Evolutionary conservation across 2,797 vertebrate species (phyloP).

Genomic region (Distichodus sexfasciatus): DNA sequence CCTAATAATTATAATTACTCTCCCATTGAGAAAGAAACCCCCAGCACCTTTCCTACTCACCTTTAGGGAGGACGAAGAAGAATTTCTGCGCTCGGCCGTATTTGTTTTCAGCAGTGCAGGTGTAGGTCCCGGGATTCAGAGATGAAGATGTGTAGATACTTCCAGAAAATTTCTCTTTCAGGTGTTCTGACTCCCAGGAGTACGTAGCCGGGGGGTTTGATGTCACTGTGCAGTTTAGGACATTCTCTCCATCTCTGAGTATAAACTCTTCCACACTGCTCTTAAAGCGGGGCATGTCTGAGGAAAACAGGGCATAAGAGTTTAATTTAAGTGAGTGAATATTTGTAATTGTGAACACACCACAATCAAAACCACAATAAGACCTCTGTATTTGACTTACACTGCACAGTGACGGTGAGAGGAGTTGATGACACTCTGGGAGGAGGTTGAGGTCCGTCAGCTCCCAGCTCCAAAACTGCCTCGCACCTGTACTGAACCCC

Average conservation of each 20-base stretch:
- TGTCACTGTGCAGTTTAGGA: not conserved
- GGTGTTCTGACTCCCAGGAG: not conserved
- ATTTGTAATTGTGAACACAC: not conserved
- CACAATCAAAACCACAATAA: not conserved
- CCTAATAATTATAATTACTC: no score
- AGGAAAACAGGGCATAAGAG: not conserved
- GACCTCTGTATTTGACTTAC: slow-evolving; percentile 19
- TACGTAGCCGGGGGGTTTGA: slow-evolving; percentile 15
- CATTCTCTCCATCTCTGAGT: not conserved
- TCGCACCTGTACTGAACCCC: slow-evolving; percentile 33
- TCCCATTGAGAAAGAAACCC: no score
- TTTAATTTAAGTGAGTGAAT: not conserved
- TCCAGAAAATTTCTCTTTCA: not conserved
- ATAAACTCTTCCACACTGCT: not conserved
- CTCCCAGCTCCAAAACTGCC: slow-evolving; percentile 34
- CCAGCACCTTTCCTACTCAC: not conserved
- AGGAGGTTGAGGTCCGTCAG: slow-evolving; percentile 35
- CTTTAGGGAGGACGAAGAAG: slow-evolving; percentile 63
- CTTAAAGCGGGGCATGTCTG: slow-evolving; percentile 10
- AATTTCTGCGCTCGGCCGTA: slow-evolving; percentile 68
- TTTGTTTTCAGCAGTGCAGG: slow-evolving; percentile 68
- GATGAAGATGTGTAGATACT: slow-evolving; percentile 56
- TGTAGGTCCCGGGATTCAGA: slow-evolving; percentile 67
- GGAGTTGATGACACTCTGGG: slow-evolving; percentile 7
- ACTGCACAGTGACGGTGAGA: slow-evolving; percentile 20